Percentiles rank a stretch among this genome's conserved stretches.
These are phyloP conservation scores for Mizuhopecten yessoensis DNA, from an alignment of 1,140 invertebrate species.

Conservation along the genomic window DNA sequence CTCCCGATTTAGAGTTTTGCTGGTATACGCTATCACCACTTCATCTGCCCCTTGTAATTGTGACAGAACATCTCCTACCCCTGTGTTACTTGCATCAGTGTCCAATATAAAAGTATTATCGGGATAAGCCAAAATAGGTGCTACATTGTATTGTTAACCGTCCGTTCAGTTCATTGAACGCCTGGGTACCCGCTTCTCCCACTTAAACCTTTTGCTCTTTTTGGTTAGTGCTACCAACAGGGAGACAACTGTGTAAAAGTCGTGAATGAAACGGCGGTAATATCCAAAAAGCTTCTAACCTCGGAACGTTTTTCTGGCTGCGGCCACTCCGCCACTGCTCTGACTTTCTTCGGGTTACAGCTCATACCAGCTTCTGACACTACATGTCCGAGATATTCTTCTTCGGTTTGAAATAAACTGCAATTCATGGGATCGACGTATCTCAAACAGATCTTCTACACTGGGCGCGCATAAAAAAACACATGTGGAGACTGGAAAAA, in stretches of 20 bases:
- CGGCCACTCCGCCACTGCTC: neutral
- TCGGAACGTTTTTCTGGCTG: neutral
- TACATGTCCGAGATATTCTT: conserved; percentile 53
- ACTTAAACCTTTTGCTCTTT: no score
- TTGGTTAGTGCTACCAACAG: no score
- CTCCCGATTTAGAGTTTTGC: neutral
- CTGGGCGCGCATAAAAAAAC: no score
- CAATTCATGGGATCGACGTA: conserved; percentile 63
- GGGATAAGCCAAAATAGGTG: conserved; percentile 63
- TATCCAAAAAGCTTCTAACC: conserved; percentile 47
- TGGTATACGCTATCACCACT: neutral
- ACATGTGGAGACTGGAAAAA: no score
- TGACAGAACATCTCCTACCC: no score
- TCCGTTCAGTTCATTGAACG: conserved; percentile 67
- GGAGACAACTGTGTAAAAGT: conserved; percentile 46
- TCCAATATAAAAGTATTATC: neutral
- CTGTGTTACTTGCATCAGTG: no score
- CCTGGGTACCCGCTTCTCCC: no score
- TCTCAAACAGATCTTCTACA: no score
- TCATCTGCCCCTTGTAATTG: no score
- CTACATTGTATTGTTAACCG: conserved; percentile 57
- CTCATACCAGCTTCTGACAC: conserved; percentile 42
- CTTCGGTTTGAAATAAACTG: conserved; percentile 44
- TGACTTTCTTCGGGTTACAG: neutral
- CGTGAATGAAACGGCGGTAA: conserved; percentile 24